These are phyloP conservation scores for Puffinus mauretanicus DNA, from an alignment of 2,113 vertebrate genomes.

Conservation along the genomic window DNA sequence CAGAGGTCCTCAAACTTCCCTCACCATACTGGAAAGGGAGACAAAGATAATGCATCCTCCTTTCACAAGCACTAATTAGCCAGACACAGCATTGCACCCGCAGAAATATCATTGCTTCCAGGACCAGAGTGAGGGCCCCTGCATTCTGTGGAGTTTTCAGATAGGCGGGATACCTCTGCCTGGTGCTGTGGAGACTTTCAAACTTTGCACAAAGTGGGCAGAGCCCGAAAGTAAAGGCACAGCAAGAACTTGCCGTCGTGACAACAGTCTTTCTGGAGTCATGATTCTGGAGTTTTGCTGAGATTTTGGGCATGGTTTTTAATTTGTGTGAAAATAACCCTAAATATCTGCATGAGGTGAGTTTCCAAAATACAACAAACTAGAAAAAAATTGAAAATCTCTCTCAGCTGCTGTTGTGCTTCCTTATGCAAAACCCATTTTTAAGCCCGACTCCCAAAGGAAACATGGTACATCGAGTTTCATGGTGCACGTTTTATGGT, in stretches of 20 bases:
- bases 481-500: too few species aligned
- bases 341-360: neutral
- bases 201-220: neutral
- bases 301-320: neutral
- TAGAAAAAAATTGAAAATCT: neutral
- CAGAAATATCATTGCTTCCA: neutral
- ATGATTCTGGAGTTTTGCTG: neutral
- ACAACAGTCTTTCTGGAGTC: neutral
- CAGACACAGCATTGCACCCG: neutral
- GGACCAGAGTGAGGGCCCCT: neutral
- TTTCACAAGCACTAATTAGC: neutral
- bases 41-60: fast-evolving
- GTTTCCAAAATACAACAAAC: neutral
- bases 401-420: neutral
- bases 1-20: neutral
- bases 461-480: neutral
- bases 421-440: neutral
- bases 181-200: neutral
- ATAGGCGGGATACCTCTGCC: neutral
- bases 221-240: neutral
- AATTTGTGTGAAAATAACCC: neutral
- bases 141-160: neutral
- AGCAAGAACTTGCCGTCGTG: fast-evolving
- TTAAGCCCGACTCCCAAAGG: neutral
- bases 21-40: neutral